Evolutionary conservation across 2,888 invertebrate species (phyloP).

Genomic region (Serrognathus titanus): DNA sequence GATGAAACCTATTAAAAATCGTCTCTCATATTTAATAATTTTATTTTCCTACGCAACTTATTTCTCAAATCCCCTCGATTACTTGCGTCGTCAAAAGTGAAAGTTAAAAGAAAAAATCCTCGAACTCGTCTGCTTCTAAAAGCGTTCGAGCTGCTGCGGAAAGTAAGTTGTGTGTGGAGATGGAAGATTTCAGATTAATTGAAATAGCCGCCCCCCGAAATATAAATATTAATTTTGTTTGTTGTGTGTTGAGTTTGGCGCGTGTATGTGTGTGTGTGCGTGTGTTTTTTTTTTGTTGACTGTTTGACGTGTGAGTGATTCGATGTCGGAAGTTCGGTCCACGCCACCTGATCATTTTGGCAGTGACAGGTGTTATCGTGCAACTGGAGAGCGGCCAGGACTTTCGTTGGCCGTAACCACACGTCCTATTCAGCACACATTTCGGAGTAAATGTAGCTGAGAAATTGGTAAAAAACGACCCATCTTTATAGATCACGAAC

Average conservation of each 20-base stretch:
- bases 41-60: no score
- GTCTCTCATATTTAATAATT: no score
- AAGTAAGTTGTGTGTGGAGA: neutral
- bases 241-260: no score
- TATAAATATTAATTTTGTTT: no score
- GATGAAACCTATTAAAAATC: no score
- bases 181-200: neutral
- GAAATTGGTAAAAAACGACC: slow-evolving; percentile 52
- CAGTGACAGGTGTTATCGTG: slow-evolving; percentile 30
- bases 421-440: slow-evolving; percentile 45
- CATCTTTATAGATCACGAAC: slow-evolving; percentile 48
- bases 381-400: slow-evolving; percentile 33
- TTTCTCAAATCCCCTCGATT: no score
- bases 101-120: no score
- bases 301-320: slow-evolving; percentile 6
- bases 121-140: no score
- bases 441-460: slow-evolving; percentile 51
- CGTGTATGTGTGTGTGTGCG: no score
- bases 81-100: no score
- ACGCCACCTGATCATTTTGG: slow-evolving; percentile 15
- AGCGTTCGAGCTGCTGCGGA: neutral
- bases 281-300: neutral
- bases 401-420: slow-evolving; percentile 21
- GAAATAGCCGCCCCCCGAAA: neutral
- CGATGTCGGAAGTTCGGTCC: slow-evolving; percentile 9